Evolutionary conservation across 2,113 vertebrate species (phyloP), one percentile per base, ranked within the genome.

Genomic region (Perca schrenkii): DNA sequence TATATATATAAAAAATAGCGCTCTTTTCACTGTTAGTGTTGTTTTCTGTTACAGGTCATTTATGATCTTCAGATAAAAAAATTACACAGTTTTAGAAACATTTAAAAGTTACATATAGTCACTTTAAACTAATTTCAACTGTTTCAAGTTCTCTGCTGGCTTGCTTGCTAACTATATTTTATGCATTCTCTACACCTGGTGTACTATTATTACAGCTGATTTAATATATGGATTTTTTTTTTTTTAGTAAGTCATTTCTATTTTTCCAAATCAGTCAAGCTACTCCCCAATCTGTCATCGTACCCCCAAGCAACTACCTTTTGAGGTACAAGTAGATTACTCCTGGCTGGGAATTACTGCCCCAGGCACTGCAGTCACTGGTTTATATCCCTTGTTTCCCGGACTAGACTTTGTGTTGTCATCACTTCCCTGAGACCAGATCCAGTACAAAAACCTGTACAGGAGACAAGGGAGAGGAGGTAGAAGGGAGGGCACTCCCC

Each of bases 401-500:
- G 16, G 10, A 64, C 31, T 34, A 85, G 25, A 71, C 28, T 47
- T 60, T 6, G 46, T 76, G 21, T 58, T 52, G n/a, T 82, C 65
- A 57, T 68, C 73, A 46, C 77, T 57, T 40, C 19, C 71, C 79
- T 4, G 57, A 77, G 66, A 62, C 49, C 25, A 60, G 36, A 71
- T 62, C 63, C 64, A 71, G 47, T 8, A 58, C 49, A 73, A 71
- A 83, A 25, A 8, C 58, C 69, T 66, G 46, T 4, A 52, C n/a
- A 71, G 49, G 68, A 87, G 70, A 81, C 5, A 10, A 71, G 77
- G 73, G 64, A 60, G 78, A 28, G 56, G 72, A 56, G 72, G 71
- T 6, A 12, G 21, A 47, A 43, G 43, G 75, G 36, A 65, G 63
- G 77, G 31, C 8, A 17, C 6, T 77, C 57, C 57, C 21, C 31